These are phyloP conservation scores for Eulemur coronatus DNA, from an alignment of 2,797 vertebrate genomes.

Conservation along the genomic window DNA sequence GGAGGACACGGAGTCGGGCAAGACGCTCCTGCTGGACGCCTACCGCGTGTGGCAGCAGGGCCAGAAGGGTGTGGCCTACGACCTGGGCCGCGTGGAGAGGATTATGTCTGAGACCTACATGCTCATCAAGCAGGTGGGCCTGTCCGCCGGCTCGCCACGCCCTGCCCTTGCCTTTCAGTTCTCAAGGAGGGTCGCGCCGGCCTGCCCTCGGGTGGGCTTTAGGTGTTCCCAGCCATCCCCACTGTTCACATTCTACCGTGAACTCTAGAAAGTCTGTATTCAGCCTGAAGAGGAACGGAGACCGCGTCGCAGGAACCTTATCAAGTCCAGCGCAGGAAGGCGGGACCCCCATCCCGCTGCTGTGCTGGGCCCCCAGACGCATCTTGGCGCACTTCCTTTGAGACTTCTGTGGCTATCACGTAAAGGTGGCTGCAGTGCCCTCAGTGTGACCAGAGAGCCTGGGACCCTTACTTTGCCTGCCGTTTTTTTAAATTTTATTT, in stretches of 20 bases:
- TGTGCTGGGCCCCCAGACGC: not conserved
- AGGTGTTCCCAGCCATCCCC: not conserved
- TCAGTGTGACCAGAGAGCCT: not conserved
- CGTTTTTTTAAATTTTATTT: not conserved
- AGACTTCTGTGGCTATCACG: not conserved
- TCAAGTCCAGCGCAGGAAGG: not conserved
- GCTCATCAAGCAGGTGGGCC: constrained; percentile 97
- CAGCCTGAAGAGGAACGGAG: not conserved
- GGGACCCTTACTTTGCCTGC: not conserved
- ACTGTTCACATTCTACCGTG: not conserved
- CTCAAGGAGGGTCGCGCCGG: not conserved
- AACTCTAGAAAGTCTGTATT: not conserved
- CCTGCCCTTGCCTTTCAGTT: not conserved
- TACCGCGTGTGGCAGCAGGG: constrained; percentile 99
- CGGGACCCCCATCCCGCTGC: too few species aligned
- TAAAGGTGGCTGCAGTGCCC: not conserved
- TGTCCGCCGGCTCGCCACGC: not conserved
- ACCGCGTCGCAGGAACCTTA: not conserved
- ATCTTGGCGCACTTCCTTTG: not conserved
- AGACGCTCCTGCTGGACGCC: constrained; percentile 95
- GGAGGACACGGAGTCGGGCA: constrained; percentile 95
- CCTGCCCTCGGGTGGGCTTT: not conserved
- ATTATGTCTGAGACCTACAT: constrained; percentile 99
- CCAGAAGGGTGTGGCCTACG: constrained; percentile 96
- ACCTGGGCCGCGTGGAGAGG: constrained; percentile 95